phyloP scores from a whole-genome alignment of 2,888 invertebrate genomes.

The Lasioglossum leucozonium region DNA sequence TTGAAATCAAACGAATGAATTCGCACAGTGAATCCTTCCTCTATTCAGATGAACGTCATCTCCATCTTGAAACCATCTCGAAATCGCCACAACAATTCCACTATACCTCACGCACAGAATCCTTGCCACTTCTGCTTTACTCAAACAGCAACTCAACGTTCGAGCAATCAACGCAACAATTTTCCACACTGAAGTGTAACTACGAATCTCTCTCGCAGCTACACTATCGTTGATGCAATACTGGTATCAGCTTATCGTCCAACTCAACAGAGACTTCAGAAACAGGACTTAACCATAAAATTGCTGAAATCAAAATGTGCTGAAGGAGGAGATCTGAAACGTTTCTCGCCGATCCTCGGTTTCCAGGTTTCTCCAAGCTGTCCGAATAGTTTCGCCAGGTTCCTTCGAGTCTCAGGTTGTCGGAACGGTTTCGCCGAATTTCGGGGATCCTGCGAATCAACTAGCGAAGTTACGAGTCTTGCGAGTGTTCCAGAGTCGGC shows the following conservation, averaged over 20 bases:
- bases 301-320: background rate
- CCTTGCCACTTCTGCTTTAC: background rate
- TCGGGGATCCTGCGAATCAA: no score
- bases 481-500: no score
- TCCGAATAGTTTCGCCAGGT: background rate
- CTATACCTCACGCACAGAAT: background rate
- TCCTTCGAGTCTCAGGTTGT: background rate
- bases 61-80: background rate
- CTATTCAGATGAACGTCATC: background rate
- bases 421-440: background rate
- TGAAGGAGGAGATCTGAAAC: background rate
- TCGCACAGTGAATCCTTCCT: background rate
- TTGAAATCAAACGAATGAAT: background rate
- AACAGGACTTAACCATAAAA: background rate
- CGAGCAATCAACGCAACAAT: background rate
- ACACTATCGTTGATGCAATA: background rate
- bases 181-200: no score
- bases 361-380: background rate
- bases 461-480: no score
- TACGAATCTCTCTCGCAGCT: no score
- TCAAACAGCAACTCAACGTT: no score
- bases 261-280: background rate
- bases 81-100: background rate
- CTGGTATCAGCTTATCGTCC: background rate
- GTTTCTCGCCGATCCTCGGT: background rate